Conservation (phyloP, 64 coral and sea anemone species). For the Stichodactyla mertensii region DNA sequence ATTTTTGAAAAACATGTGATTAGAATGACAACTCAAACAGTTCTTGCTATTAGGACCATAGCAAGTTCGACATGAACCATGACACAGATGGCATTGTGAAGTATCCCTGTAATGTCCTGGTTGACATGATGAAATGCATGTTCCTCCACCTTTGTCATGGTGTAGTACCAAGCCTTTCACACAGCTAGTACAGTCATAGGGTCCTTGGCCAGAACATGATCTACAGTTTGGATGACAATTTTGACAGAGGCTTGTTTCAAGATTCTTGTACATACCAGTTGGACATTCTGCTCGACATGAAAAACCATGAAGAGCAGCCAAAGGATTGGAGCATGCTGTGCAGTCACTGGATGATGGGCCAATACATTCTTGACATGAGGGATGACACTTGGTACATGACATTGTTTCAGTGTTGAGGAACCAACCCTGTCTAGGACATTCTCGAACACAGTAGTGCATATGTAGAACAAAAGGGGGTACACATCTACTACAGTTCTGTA, state of each 20-base stretch:
- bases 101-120: constrained; percentile 32
- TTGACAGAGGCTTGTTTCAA: constrained; percentile 50
- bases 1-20: constrained; percentile 44
- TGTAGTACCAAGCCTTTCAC: constrained; percentile 47
- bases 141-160: constrained; percentile 15
- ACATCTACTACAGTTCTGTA: constrained; percentile 79
- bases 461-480: constrained; percentile 71
- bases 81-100: constrained; percentile 53
- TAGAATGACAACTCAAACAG: constrained; percentile 68
- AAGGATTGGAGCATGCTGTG: constrained; percentile 49
- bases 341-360: constrained; percentile 81
- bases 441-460: constrained; percentile 68
- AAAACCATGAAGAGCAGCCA: constrained; percentile 51
- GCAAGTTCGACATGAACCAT: constrained; percentile 67
- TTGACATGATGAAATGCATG: constrained; percentile 59
- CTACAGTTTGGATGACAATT: constrained; percentile 82
- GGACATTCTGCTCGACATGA: constrained; percentile 66
- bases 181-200: constrained; percentile 49
- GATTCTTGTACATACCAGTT: constrained; percentile 53
- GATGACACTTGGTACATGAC: constrained; percentile 76
- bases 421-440: constrained; percentile 67
- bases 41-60: constrained; percentile 59
- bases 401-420: constrained; percentile 46
- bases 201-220: constrained; percentile 51
- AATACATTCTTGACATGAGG: constrained; percentile 74